Base-by-base conservation (phyloP, 2,888 invertebrate genomes). In the Parnassius glacialis region DNA sequence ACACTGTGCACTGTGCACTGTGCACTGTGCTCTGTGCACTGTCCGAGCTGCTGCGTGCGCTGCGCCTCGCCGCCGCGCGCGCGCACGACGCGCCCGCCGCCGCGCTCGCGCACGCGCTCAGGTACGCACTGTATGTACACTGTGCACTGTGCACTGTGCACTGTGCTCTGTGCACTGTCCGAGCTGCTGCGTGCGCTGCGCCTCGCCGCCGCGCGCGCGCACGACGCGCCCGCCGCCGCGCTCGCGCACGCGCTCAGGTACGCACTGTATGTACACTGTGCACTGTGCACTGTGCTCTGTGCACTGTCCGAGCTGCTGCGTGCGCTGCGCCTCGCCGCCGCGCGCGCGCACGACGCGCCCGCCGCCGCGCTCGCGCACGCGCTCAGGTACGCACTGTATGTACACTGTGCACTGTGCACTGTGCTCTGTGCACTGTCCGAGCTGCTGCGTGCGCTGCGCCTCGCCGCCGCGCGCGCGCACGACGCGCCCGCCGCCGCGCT, bases 121-220 rank as follows among this genome's bases (percentile, higher is more conserved):
- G 72, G 67, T 72, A 58, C 57, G n/a, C 57, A 47, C 52, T n/a
- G 10, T 25, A 51, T n/a, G 10, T 25, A 51, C 25, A 25, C 51
- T 43, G 10, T 10, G 9, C 11, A 2, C 11, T n/a, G 45, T n/a
- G n/a, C n/a, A 47, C 2, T 12, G 45, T 25, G 7, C 45, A 47
- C 16, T 5, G n/a, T 3, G 9, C 47, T 16, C 47, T 13, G 47
- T 13, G 13, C 16, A 16, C 93, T 96, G 12, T 94, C 95, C 11
- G 95, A 95, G 78, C 85, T 96, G 73, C 87, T 96, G 74, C 92
- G 95, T 65, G 95, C 96, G 70, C 94, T 96, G 73, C 94, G 95
- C 76, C 87, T 94, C 72, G 95, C 95, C 75, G 94, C 94, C 73
- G 93, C 25, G 3, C 25, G 25, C 25, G 25, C 25, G 25, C 25